Evolutionary conservation across 1,140 invertebrate species (phyloP).

Genomic region (Leptoteleia sp.): DNA sequence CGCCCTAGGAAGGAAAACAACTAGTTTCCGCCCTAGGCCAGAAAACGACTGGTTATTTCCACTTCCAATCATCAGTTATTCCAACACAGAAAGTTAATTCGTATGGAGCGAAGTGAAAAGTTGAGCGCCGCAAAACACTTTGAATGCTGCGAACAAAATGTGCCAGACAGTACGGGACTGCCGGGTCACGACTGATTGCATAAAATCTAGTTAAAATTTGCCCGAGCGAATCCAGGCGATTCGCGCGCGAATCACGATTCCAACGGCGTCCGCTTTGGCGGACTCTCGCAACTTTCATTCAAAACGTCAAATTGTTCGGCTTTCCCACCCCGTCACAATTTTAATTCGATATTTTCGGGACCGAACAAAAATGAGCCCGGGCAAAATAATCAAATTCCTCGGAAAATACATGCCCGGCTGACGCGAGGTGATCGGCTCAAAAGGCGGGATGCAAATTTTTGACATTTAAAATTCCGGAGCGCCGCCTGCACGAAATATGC

Average conservation of each 20-base stretch:
- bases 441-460: conserved; percentile 50
- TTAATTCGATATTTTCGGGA: conserved; percentile 34
- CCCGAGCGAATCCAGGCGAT: not conserved
- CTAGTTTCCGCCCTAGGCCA: too few species aligned
- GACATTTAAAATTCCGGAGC: conserved; percentile 44
- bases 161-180: too few species aligned
- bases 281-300: conserved; percentile 18
- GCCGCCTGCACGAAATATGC: conserved; percentile 40
- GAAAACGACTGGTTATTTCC: too few species aligned
- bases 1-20: too few species aligned
- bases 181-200: conserved; percentile 23
- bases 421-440: conserved; percentile 33
- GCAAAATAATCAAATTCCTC: conserved; percentile 21
- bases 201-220: conserved; percentile 43
- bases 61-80: too few species aligned
- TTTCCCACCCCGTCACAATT: conserved; percentile 11
- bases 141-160: too few species aligned
- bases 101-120: too few species aligned
- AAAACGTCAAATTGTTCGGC: conserved; percentile 5
- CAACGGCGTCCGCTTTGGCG: conserved; percentile 6
- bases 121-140: too few species aligned
- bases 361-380: conserved; percentile 11
- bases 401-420: conserved; percentile 18
- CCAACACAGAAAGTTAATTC: too few species aligned
- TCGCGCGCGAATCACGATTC: conserved; percentile 32